These are phyloP conservation scores for Eristalis intricaria DNA, from an alignment of 2,888 invertebrate species.

Conservation along the genomic window DNA sequence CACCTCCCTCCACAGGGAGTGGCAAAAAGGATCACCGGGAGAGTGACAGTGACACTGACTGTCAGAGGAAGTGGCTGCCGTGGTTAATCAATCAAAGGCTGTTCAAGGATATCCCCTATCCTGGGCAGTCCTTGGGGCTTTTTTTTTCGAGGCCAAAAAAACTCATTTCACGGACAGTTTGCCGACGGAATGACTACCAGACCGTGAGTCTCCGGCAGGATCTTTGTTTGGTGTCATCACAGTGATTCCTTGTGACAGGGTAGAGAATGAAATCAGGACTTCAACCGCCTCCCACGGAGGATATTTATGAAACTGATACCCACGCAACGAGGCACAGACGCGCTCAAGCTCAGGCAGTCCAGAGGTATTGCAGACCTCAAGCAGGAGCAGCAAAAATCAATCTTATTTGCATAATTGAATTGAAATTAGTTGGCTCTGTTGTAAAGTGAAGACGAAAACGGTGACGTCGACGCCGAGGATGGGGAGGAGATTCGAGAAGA, in stretches of 20 bases:
- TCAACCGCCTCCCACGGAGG: not conserved
- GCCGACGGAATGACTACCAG: not conserved
- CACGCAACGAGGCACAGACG: not conserved
- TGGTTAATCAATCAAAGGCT: slow-evolving; percentile 31
- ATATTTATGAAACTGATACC: slow-evolving; percentile 39
- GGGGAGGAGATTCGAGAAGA: not conserved
- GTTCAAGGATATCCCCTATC: not conserved
- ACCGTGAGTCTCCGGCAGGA: not conserved
- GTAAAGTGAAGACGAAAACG: not conserved
- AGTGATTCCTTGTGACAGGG: not conserved
- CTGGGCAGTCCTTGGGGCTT: too few relatives aligned
- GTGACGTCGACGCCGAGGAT: not conserved
- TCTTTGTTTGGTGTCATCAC: not conserved
- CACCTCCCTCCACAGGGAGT: not conserved
- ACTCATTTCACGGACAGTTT: not conserved
- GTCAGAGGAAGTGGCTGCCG: not conserved
- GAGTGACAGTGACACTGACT: not conserved
- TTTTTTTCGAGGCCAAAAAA: not conserved
- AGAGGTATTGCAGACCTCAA: slow-evolving; percentile 29
- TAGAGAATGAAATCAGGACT: not conserved
- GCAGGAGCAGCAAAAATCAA: slow-evolving; percentile 66
- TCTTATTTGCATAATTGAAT: slow-evolving; percentile 73
- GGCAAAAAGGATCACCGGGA: not conserved
- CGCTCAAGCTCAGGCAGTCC: not conserved
- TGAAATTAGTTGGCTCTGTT: slow-evolving; percentile 64